Conservation (phyloP, 2,113 vertebrate genomes). For the Perca schrenkii region DNA sequence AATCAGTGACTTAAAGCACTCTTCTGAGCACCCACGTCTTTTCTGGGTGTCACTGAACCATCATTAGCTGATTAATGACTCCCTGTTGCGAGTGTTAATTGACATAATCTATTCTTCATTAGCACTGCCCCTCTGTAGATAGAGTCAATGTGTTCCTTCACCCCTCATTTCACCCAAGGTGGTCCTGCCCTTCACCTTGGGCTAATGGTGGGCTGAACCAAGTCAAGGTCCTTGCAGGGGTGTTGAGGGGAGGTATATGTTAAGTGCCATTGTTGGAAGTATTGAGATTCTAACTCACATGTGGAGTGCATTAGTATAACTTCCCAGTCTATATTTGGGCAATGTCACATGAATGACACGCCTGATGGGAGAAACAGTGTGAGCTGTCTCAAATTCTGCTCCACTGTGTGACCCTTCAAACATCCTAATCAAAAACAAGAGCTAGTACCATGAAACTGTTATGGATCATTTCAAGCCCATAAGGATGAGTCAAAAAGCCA, state of each 20-base stretch:
- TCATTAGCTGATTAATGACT: constrained; percentile 77
- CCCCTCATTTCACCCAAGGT: constrained; percentile 75
- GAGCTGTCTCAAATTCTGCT: background rate
- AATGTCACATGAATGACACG: background rate
- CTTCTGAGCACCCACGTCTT: background rate
- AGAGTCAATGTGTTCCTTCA: constrained; percentile 74
- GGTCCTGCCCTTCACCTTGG: constrained; percentile 69
- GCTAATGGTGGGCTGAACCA: constrained; percentile 51
- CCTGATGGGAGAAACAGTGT: background rate
- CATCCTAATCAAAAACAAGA: background rate
- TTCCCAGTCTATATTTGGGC: background rate
- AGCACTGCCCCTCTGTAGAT: constrained; percentile 58
- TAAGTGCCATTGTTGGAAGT: background rate
- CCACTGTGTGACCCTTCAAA: background rate
- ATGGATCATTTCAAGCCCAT: background rate
- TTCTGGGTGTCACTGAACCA: constrained; percentile 55
- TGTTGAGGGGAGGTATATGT: background rate
- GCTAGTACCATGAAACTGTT: background rate
- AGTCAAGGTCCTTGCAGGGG: constrained; percentile 25
- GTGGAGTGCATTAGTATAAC: background rate
- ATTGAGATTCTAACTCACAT: background rate
- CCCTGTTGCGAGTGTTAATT: constrained; percentile 73
- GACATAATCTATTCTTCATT: constrained; percentile 80
- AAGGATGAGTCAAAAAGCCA: background rate
- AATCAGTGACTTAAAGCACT: background rate